Base-by-base conservation (phyloP, 2,888 invertebrate species). In the Deilephila porcellus region DNA sequence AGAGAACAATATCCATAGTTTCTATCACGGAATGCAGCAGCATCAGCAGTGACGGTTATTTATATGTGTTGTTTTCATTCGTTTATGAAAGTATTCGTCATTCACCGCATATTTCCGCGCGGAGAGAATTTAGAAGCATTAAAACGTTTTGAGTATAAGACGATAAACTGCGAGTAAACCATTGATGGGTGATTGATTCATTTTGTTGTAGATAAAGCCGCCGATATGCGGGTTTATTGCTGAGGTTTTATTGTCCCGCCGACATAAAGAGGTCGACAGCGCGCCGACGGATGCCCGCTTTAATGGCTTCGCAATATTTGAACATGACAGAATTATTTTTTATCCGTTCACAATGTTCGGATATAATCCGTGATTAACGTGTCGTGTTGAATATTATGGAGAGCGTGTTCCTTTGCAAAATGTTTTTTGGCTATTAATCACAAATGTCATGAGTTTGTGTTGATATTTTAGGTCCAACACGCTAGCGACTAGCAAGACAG, bases 141-240 rank as follows among this genome's bases (percentile, higher is more conserved):
- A 67, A 67, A 67, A 52, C 67, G 67, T 67, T 67, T 67, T 25
- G 45, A 67, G 17, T 67, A 67, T 59, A 25, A 79, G 79, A 76
- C 84, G 82, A 86, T 88, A 85, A 88, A 85, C 78, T 80, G 83
- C 81, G 81, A 86, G 82, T 83, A 82, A 80, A 79, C 77, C 76
- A 83, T 87, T 89, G 88, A 88, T 87, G 83, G 84, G 79, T 87
- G 90, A 91, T 89, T 91, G 91, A 91, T 91, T 91, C 87, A 91
- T 90, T 89, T 87, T 85, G 85, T 82, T 85, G 83, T 80, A 85
- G 87, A 90, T 89, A 90, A 87, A 89, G 86, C 85, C 87, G 83
- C 81, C 81, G 82, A 77, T 82, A 84, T 83, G 84, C 79, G 77
- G 80, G 79, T 89, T 91, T 91, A 90, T 83, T 81, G 85, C 83